These are phyloP conservation scores for Goniozus legneri DNA, from an alignment of 1,140 invertebrate genomes.

Conservation along the genomic window DNA sequence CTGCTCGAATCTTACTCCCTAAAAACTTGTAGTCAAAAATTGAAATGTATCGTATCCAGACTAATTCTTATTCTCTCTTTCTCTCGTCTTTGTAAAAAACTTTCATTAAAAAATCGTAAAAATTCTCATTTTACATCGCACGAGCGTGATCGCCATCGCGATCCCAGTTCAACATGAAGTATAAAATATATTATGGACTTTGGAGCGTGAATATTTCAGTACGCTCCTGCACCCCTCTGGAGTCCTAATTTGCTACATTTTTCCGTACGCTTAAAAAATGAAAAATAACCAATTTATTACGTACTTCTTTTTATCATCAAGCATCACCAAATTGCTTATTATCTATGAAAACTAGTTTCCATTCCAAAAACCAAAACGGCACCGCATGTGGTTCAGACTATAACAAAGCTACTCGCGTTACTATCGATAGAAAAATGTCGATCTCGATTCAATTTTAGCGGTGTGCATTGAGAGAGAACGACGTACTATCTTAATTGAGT, in stretches of 20 bases:
- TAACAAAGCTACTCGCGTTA: too few species aligned
- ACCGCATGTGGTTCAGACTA: too few species aligned
- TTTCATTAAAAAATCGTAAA: background rate
- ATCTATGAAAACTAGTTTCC: too few species aligned
- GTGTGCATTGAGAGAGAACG: too few species aligned
- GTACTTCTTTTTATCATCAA: too few species aligned
- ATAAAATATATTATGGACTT: conserved; percentile 8
- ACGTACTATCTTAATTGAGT: too few species aligned
- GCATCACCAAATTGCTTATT: too few species aligned
- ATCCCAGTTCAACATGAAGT: conserved; percentile 2
- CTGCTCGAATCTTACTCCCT: conserved; percentile 20
- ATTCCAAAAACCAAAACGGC: too few species aligned
- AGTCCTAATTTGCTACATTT: conserved; percentile 17
- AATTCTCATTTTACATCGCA: background rate
- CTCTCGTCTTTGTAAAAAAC: background rate
- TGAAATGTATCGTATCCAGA: conserved; percentile 8
- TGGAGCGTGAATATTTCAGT: background rate
- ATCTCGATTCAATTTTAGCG: too few species aligned
- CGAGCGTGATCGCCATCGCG: background rate
- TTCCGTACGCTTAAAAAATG: conserved; percentile 7
- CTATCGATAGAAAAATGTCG: too few species aligned
- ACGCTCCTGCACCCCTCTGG: conserved; percentile 7
- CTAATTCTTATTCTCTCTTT: background rate
- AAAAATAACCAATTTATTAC: too few species aligned
- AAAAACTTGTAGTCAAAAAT: conserved; percentile 6